A percentile compares a stretch with the other conserved stretches of the same genome.
Evolutionary conservation across 2,797 vertebrate species (phyloP).

Genomic region (Tapera naevia): DNA sequence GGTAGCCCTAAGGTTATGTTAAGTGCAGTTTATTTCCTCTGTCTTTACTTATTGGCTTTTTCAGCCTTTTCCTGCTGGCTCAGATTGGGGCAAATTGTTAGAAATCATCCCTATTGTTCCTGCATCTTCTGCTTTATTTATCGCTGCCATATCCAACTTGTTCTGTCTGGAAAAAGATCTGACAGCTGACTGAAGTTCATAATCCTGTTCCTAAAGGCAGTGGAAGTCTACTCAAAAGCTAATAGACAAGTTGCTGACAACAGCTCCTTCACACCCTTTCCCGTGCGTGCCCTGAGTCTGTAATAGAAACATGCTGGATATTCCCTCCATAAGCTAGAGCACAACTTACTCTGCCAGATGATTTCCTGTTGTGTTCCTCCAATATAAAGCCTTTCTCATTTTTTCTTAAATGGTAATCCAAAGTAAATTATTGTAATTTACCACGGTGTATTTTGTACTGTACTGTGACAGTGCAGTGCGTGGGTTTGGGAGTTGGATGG

Average conservation of each 20-base stretch:
- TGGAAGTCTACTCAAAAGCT: conserved; percentile 30
- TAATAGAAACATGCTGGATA: conserved; percentile 22
- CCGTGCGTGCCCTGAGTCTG: not conserved
- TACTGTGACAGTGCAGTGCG: not conserved
- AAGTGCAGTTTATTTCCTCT: not conserved
- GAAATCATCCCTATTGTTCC: not conserved
- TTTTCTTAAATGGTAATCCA: not conserved
- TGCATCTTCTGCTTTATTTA: conserved; percentile 39
- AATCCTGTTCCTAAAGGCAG: conserved; percentile 1
- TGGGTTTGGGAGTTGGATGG: not conserved
- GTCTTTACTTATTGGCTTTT: not conserved
- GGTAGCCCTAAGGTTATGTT: not conserved
- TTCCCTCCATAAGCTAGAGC: not conserved
- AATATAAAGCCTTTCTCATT: not conserved
- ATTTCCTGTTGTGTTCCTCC: conserved; percentile 23
- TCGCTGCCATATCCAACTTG: not conserved
- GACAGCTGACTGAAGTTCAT: conserved; percentile 23
- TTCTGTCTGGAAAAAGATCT: conserved; percentile 22
- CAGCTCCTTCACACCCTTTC: conserved; percentile 40
- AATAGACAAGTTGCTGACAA: conserved; percentile 56
- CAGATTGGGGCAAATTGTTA: not conserved
- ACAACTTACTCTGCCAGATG: conserved; percentile 5
- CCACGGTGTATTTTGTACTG: not conserved
- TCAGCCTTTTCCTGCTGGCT: not conserved
- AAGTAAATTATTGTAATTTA: not conserved